Evolutionary conservation across 2,888 invertebrate species (phyloP).

Genomic region (Malthinus flaveolus): DNA sequence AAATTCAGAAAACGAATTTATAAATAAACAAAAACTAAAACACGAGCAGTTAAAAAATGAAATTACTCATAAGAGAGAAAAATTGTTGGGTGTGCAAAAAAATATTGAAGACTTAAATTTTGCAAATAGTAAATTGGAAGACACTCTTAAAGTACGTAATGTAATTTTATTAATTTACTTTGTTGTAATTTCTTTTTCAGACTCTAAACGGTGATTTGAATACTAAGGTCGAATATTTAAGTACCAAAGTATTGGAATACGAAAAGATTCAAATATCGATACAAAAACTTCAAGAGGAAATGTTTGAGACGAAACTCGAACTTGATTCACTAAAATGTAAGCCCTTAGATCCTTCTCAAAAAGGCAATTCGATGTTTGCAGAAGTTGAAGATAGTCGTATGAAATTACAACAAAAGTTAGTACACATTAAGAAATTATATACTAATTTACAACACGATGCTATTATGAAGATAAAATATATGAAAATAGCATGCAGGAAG

Average conservation of each 20-base stretch:
- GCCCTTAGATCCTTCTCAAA: conserved; percentile 41
- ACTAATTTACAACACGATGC: too few relatives aligned
- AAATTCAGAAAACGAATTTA: neutral
- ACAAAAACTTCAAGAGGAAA: conserved; percentile 43
- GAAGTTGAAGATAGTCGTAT: conserved; percentile 44
- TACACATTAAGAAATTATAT: neutral
- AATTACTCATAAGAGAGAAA: neutral
- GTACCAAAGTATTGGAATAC: conserved; percentile 40
- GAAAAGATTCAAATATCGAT: conserved; percentile 34
- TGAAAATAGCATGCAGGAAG: too few relatives aligned
- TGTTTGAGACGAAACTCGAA: conserved; percentile 39
- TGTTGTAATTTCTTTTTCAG: neutral
- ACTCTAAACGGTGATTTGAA: conserved; percentile 20
- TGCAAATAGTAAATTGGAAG: neutral
- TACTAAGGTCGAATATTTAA: conserved; percentile 33
- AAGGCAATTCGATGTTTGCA: conserved; percentile 51
- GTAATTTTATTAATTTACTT: neutral
- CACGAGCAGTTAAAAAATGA: neutral
- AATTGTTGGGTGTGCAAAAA: neutral
- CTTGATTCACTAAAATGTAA: conserved; percentile 41
- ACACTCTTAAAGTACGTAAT: neutral
- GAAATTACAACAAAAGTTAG: neutral
- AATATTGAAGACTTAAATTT: neutral
- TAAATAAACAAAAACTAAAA: neutral
- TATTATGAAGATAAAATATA: too few relatives aligned